phyloP scores from a whole-genome alignment of 2,888 invertebrate genomes.

The Corbicula japonica region DNA sequence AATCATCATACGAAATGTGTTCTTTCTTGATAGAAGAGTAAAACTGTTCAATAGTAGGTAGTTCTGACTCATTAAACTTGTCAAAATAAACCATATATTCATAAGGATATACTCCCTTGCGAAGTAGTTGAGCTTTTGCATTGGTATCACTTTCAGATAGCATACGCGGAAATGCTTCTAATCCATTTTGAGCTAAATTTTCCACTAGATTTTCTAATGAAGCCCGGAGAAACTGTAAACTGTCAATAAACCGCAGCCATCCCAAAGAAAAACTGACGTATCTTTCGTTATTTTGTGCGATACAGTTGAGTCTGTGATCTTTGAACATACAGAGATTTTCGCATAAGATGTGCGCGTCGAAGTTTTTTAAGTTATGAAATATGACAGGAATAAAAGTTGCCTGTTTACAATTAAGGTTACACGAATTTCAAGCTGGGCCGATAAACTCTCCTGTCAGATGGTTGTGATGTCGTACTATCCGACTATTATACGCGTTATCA shows the following conservation, averaged over 20 bases:
- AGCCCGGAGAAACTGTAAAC: conserved; percentile 43
- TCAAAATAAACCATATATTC: conserved; percentile 45
- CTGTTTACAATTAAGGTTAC: conserved; percentile 39
- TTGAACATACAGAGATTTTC: conserved; percentile 30
- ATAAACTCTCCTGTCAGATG: conserved; percentile 37
- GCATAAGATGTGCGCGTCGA: conserved; percentile 34
- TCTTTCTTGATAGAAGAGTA: conserved; percentile 40
- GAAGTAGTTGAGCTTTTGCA: conserved; percentile 18
- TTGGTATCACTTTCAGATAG: conserved; percentile 17
- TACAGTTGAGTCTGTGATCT: conserved; percentile 16
- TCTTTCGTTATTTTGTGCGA: conserved; percentile 43
- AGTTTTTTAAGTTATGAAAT: conserved; percentile 47
- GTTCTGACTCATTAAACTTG: conserved; percentile 35
- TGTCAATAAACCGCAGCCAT: conserved; percentile 47
- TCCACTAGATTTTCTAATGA: conserved; percentile 37
- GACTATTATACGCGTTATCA: neutral
- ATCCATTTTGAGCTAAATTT: conserved; percentile 47
- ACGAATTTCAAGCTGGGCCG: conserved; percentile 31
- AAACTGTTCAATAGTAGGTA: conserved; percentile 45
- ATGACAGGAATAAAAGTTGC: conserved; percentile 29
- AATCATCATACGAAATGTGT: conserved; percentile 42
- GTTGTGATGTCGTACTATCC: conserved; percentile 34
- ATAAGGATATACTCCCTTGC: conserved; percentile 51
- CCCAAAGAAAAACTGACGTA: conserved; percentile 51
- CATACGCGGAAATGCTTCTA: conserved; percentile 41